Conservation (phyloP, 2,113 vertebrate species). For the Phalacrocorax brasilianus region DNA sequence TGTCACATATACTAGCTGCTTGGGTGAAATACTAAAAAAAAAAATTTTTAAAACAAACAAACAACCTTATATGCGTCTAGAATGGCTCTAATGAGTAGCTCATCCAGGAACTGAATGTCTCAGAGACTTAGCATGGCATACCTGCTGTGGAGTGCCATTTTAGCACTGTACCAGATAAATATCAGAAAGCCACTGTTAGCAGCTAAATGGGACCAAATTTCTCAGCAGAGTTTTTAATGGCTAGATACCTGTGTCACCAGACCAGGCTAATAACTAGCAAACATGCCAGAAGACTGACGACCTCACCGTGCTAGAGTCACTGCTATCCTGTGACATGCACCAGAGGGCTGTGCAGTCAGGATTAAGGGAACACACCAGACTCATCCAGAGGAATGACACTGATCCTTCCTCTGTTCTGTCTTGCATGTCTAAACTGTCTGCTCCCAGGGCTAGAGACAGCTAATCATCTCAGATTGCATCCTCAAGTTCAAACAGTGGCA, state of each 20-base stretch:
- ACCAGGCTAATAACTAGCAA: neutral
- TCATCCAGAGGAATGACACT: neutral
- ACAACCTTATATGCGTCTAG: neutral
- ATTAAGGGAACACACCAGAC: neutral
- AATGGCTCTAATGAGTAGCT: neutral
- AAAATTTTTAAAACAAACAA: neutral
- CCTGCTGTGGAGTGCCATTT: neutral
- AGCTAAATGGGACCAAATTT: neutral
- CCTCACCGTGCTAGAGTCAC: rapidly evolving
- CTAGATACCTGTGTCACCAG: neutral
- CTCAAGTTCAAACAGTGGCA: neutral
- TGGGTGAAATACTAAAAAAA: neutral
- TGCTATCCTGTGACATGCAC: neutral
- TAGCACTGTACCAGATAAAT: neutral
- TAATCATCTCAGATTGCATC: neutral
- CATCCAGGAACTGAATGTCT: neutral
- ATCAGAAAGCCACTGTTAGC: neutral
- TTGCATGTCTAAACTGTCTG: neutral
- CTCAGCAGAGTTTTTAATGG: neutral
- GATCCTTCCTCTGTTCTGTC: neutral
- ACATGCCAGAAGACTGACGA: neutral
- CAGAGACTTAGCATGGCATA: neutral
- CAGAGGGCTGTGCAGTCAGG: neutral
- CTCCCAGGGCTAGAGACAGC: neutral
- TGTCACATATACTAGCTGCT: neutral